Evolutionary conservation across 2,888 invertebrate species (phyloP), one percentile per base, ranked within the genome.

Genomic region (Nomada lathburiana): DNA sequence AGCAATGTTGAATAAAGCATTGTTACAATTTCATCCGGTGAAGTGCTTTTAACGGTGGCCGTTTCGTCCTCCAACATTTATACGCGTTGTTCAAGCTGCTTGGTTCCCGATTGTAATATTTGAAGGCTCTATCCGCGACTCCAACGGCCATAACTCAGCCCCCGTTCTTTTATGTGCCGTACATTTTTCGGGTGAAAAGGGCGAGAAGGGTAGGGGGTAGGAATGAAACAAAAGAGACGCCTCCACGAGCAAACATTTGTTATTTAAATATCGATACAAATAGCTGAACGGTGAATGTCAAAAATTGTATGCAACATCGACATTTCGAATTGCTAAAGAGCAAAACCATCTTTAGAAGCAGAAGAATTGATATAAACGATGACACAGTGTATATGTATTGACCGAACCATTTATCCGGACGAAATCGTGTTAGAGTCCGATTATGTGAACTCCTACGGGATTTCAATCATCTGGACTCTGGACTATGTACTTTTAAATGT

Each of bases 261-360:
- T 79, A 80, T 80, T 80, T 80, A 79, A 80, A 79, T 80, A 64
- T 36, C 79, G 70, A 70, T 79, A 80, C 79, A 80, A 80, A 79
- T 80, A 79, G 64, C 53, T 80, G 60, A 80, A 65, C 36, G 53
- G 47, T 4, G 80, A 47, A 70, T 70, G 80, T 79, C 79, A 60
- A 36, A 79, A 70, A 52, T 65, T 50, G 50, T 63, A 50, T 53
- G 52, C 64, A 36, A 55, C 59, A 36, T 47, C 80, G 67, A 26
- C 36, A n/a, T 26, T 50, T 47, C 26, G 18, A 60, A 76, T 76
- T 52, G 18, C 42, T 2, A 2, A 67, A 26, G 5, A 20, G 29
- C 44, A 26, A 23, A 52, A 36, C 29, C 0, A 67, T 36, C 7
- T 36, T 36, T 36, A 36, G 7, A 7, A 36, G 36, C 36, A 36